Percentiles rank a stretch among this genome's conserved stretches.
phyloP scores from a whole-genome alignment of 2,888 invertebrate genomes.

The Apamea sordens region DNA sequence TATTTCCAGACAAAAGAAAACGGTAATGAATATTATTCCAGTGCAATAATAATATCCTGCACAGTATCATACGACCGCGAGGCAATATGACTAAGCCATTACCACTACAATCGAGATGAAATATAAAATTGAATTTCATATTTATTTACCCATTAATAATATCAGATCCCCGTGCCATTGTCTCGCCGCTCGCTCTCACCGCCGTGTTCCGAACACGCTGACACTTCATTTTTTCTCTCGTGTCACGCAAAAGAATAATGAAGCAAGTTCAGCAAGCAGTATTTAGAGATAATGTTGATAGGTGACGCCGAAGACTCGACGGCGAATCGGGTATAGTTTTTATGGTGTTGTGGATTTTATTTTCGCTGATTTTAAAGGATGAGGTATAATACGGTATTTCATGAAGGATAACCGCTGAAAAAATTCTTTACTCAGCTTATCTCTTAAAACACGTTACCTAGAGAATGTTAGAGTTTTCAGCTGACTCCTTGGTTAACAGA shows the following conservation, averaged over 20 bases:
- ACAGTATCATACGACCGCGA: conserved; percentile 20
- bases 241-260: conserved; percentile 74
- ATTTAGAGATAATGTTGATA: conserved; percentile 62
- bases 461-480: background rate
- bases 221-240: conserved; percentile 76
- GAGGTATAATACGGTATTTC: conserved; percentile 2
- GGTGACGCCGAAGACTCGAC: conserved; percentile 32
- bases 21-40: conserved; percentile 28
- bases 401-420: background rate
- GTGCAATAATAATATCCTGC: conserved; percentile 23
- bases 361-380: background rate
- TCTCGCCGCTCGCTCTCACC: conserved; percentile 61
- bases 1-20: conserved; percentile 1
- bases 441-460: background rate
- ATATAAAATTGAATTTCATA: conserved; percentile 70
- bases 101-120: conserved; percentile 45
- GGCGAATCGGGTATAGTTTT: conserved; percentile 12
- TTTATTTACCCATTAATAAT: conserved; percentile 70
- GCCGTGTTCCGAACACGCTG: conserved; percentile 68
- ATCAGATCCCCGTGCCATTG: conserved; percentile 59
- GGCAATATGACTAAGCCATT: conserved; percentile 57
- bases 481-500: background rate
- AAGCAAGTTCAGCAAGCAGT: conserved; percentile 67
- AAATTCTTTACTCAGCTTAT: background rate
- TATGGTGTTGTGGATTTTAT: background rate